Evolutionary conservation across 2,113 vertebrate genomes (phyloP).

Genomic region (Boleophthalmus pectinirostris): DNA sequence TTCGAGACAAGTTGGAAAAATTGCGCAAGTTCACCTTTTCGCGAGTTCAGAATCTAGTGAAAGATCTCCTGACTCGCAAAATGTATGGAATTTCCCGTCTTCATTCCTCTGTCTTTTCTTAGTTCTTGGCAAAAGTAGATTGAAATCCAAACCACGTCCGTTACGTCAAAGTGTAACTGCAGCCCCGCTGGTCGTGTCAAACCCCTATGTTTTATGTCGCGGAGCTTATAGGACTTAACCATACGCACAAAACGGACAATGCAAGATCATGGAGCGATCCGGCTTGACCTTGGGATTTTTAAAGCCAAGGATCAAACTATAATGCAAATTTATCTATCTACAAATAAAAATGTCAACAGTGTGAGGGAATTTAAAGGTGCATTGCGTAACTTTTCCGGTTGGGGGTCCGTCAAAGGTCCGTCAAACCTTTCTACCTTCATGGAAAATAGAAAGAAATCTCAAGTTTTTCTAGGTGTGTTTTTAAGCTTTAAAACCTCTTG

Average conservation of each 20-base stretch:
- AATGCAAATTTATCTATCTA: slow-evolving; percentile 7
- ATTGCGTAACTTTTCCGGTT: too few relatives aligned
- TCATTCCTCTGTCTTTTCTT: slow-evolving; percentile 46
- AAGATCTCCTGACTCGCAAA: slow-evolving; percentile 23
- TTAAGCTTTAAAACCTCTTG: too few relatives aligned
- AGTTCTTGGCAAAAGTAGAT: slow-evolving; percentile 40
- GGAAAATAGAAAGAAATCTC: too few relatives aligned
- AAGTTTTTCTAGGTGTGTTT: too few relatives aligned
- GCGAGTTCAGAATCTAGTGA: too few relatives aligned
- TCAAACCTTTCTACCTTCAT: too few relatives aligned
- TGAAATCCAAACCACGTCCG: slow-evolving; percentile 39
- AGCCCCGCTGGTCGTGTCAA: slow-evolving; percentile 28
- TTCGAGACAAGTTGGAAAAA: too few relatives aligned
- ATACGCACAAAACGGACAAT: slow-evolving; percentile 20
- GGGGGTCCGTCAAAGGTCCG: too few relatives aligned
- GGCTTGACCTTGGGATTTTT: not conserved
- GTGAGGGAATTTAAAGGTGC: not conserved
- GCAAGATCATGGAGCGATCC: slow-evolving; percentile 16
- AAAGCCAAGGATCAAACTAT: slow-evolving; percentile 19
- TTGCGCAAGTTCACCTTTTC: too few relatives aligned
- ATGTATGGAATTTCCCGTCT: slow-evolving; percentile 23
- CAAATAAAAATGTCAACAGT: not conserved
- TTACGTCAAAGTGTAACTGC: slow-evolving; percentile 53
- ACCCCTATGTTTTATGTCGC: slow-evolving; percentile 27
- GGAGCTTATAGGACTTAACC: slow-evolving; percentile 5